These are phyloP conservation scores for Pachyrhynchus sulphureomaculatus DNA, from an alignment of 1,140 invertebrate species.

Conservation along the genomic window DNA sequence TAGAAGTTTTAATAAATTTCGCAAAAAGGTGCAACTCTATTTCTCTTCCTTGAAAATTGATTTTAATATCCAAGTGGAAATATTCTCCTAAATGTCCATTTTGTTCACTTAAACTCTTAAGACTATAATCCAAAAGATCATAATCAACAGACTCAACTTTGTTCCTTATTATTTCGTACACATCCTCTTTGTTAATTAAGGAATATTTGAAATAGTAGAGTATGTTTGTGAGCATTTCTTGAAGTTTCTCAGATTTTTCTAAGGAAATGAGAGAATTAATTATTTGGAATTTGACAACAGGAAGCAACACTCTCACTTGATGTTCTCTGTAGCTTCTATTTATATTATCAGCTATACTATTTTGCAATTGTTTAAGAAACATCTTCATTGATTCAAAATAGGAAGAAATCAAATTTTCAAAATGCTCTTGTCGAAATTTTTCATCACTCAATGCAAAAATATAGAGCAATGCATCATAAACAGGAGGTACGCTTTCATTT, in stretches of 20 bases:
- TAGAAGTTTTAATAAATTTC: conserved; percentile 1
- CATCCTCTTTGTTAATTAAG: conserved; percentile 5
- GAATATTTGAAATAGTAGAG: conserved; percentile 1
- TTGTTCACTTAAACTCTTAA: not conserved
- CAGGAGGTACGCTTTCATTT: not conserved
- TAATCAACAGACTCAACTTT: not conserved
- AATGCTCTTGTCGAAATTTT: conserved; percentile 14
- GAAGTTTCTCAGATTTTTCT: not conserved
- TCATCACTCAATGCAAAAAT: conserved; percentile 12
- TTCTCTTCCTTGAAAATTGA: not conserved
- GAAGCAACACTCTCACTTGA: conserved; percentile 1
- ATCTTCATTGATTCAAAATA: not conserved
- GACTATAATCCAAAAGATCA: not conserved
- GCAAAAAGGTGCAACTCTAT: conserved; percentile 1
- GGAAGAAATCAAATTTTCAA: not conserved
- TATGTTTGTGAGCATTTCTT: not conserved
- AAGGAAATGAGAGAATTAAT: not conserved
- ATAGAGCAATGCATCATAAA: conserved; percentile 6
- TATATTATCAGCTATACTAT: not conserved
- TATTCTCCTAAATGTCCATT: conserved; percentile 23
- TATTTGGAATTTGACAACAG: not conserved
- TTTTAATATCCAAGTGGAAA: not conserved
- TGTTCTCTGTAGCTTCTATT: not conserved
- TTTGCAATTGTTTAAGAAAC: not conserved
- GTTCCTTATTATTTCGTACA: not conserved